Conservation (phyloP, 2,888 invertebrate genomes). For the Macaria liturata region DNA sequence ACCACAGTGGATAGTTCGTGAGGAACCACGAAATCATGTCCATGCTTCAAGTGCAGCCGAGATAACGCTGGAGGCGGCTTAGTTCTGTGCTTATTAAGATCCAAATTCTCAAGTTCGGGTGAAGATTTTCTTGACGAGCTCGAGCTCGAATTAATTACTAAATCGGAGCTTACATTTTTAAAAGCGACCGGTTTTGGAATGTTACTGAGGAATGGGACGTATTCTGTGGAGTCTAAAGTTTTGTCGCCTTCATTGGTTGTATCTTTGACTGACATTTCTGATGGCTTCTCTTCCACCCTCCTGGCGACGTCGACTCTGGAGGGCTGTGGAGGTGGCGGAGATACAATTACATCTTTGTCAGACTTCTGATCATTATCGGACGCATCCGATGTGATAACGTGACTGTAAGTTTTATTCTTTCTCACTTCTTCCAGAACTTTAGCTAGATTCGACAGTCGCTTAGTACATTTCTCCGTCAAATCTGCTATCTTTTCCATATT, state of each 20-base stretch:
- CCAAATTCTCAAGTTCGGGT: constrained; percentile 30
- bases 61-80: constrained; percentile 74
- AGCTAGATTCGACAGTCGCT: constrained; percentile 72
- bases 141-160: constrained; percentile 22
- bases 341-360: constrained; percentile 42
- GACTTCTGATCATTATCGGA: constrained; percentile 63
- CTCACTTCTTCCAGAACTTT: constrained; percentile 77
- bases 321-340: constrained; percentile 27
- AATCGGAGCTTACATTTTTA: constrained; percentile 33
- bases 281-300: constrained; percentile 30
- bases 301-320: constrained; percentile 22
- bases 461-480: constrained; percentile 74
- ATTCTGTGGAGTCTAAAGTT: constrained; percentile 38
- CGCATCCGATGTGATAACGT: constrained; percentile 63
- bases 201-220: constrained; percentile 55
- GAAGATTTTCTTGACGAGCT: constrained; percentile 28
- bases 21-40: constrained; percentile 59
- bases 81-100: constrained; percentile 46
- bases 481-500: constrained; percentile 79
- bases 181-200: constrained; percentile 60
- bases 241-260: constrained; percentile 25
- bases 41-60: constrained; percentile 62
- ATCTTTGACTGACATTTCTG: constrained; percentile 32
- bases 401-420: constrained; percentile 71
- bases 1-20: constrained; percentile 87